phyloP scores from a whole-genome alignment of 2,113 vertebrate species.

The Pardalotus punctatus region DNA sequence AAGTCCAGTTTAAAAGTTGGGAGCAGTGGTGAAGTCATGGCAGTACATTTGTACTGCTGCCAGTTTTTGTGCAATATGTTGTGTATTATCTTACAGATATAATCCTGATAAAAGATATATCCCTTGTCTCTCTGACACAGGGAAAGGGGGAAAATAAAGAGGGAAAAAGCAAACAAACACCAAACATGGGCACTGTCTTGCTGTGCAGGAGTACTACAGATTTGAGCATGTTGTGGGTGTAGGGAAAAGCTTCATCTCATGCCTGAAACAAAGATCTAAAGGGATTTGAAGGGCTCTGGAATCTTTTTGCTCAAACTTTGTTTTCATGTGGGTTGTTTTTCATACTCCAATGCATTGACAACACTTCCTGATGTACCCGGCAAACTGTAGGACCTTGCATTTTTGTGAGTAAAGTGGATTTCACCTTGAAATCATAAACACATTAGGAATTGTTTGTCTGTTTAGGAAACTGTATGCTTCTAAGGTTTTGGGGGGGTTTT shows the following conservation, averaged over 20 bases:
- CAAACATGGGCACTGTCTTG: neutral
- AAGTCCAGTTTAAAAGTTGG: neutral
- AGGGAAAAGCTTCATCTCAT: neutral
- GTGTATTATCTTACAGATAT: neutral
- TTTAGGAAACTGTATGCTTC: constrained; percentile 42
- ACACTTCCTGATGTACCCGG: neutral
- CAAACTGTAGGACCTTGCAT: neutral
- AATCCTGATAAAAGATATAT: neutral
- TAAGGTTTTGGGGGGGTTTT: neutral
- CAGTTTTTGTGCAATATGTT: neutral
- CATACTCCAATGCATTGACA: neutral
- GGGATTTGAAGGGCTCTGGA: neutral
- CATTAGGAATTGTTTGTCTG: constrained; percentile 15
- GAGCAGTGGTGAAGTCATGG: neutral
- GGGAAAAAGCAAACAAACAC: neutral
- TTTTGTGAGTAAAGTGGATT: neutral
- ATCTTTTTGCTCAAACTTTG: neutral
- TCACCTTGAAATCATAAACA: neutral
- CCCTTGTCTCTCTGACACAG: neutral
- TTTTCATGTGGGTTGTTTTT: neutral
- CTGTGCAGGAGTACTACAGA: neutral
- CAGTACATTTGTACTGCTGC: neutral
- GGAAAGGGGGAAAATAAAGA: fast-evolving
- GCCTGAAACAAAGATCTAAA: neutral
- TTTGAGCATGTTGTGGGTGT: neutral